Evolutionary conservation across 2,113 vertebrate species (phyloP).

Genomic region (Mionectes macconnelli): DNA sequence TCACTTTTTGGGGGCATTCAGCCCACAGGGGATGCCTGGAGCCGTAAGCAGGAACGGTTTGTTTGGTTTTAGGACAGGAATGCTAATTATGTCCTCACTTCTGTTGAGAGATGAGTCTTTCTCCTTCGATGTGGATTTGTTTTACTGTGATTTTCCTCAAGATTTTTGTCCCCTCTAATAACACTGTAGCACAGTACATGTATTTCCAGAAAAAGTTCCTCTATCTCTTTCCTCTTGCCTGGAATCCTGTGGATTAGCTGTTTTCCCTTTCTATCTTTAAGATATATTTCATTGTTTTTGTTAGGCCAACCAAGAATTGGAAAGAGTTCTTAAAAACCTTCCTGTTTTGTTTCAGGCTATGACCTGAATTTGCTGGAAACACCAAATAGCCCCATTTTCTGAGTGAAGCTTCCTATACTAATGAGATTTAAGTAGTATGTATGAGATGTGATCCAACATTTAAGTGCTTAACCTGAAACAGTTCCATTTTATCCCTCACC

Average conservation of each 20-base stretch:
- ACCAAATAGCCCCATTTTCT: background rate
- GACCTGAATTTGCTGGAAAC: background rate
- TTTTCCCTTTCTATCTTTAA: background rate
- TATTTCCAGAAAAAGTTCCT: background rate
- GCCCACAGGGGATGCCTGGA: slow-evolving; percentile 3
- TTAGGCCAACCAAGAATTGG: background rate
- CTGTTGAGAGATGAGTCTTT: background rate
- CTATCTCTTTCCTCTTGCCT: background rate
- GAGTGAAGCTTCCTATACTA: background rate
- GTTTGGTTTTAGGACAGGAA: background rate
- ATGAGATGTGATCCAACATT: background rate
- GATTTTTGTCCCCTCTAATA: background rate
- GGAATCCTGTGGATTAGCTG: background rate
- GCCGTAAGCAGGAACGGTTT: background rate
- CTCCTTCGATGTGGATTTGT: background rate
- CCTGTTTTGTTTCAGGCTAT: background rate
- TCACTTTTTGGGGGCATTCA: background rate
- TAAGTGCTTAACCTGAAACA: background rate
- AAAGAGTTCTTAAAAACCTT: background rate
- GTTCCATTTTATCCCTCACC: background rate
- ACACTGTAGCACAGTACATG: background rate
- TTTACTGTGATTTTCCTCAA: background rate
- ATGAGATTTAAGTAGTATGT: background rate
- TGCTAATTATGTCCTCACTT: background rate
- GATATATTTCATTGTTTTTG: background rate